phyloP scores from a whole-genome alignment of 2,888 invertebrate genomes.

The Antheraea assamensis region DNA sequence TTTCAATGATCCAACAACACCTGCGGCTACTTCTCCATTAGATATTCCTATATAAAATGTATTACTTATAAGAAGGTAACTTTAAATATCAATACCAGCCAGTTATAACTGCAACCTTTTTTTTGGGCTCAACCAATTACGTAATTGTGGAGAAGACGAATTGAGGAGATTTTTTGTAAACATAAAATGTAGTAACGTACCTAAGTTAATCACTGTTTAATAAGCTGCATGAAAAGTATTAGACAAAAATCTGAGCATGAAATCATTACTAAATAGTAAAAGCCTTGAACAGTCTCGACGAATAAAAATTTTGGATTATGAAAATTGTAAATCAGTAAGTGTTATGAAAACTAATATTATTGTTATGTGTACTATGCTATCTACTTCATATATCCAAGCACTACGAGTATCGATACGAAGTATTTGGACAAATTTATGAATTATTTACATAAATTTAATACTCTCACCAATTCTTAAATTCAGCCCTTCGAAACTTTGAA shows the following conservation, averaged over 20 bases:
- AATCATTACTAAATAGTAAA: neutral
- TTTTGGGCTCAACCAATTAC: neutral
- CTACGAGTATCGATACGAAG: neutral
- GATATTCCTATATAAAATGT: slow-evolving; percentile 86
- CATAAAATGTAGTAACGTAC: neutral
- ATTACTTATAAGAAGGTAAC: no score
- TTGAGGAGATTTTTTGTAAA: neutral
- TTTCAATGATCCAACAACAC: slow-evolving; percentile 96
- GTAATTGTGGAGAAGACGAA: no score
- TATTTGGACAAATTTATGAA: neutral
- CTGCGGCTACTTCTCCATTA: slow-evolving; percentile 95
- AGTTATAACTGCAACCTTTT: neutral
- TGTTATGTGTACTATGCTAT: neutral
- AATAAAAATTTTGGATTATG: neutral
- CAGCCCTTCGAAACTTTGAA: slow-evolving; percentile 83
- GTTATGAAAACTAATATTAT: neutral
- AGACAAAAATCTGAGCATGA: neutral
- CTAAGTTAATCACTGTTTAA: neutral
- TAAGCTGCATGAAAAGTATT: neutral
- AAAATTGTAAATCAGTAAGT: neutral
- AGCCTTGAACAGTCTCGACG: neutral
- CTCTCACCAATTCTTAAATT: slow-evolving; percentile 87
- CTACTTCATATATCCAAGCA: neutral
- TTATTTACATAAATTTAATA: neutral
- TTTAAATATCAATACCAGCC: no score